These are phyloP conservation scores for Sciurus carolinensis DNA, from an alignment of 2,797 vertebrate genomes.

Conservation along the genomic window DNA sequence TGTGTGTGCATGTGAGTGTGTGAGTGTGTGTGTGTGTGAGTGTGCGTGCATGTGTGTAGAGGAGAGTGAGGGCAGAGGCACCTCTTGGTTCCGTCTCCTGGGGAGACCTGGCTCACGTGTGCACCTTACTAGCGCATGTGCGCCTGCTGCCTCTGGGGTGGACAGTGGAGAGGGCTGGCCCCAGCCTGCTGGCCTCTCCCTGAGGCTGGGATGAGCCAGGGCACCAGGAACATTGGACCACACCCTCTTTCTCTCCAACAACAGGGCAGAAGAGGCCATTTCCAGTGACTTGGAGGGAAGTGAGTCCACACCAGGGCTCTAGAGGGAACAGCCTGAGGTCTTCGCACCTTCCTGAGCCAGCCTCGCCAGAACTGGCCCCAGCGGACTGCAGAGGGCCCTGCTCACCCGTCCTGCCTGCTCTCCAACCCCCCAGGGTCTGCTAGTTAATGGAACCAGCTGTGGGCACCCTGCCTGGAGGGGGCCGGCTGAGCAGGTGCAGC, in stretches of 20 bases:
- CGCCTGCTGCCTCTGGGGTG: neutral
- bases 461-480: rapidly evolving
- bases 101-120: neutral
- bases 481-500: neutral
- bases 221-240: neutral
- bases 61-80: no score
- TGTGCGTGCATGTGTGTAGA: no score
- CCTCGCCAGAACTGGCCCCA: neutral
- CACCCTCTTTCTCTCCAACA: rapidly evolving
- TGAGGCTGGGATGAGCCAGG: neutral
- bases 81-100: neutral
- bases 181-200: neutral
- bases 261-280: neutral
- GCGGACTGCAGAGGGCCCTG: neutral
- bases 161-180: no score
- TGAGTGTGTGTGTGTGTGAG: no score
- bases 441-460: neutral
- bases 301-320: neutral
- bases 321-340: no score
- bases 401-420: neutral
- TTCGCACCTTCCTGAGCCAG: no score
- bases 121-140: rapidly evolving
- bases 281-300: neutral
- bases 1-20: no score
- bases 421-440: neutral